phyloP scores from a whole-genome alignment of 2,797 vertebrate genomes.

The Ctenosaura bakeri region DNA sequence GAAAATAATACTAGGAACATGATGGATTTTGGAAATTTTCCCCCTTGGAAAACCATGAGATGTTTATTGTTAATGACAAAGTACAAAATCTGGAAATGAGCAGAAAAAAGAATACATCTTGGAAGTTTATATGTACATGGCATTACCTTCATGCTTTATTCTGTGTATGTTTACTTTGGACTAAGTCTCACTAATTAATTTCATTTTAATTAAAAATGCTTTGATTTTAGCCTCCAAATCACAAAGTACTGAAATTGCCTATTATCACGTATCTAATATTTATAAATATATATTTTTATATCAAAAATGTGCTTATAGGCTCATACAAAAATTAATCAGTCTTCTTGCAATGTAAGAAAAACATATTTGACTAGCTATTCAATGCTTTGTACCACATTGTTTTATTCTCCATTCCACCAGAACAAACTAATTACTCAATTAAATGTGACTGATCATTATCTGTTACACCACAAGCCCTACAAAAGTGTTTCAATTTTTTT shows the following conservation, averaged over 20 bases:
- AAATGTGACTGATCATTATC: neutral
- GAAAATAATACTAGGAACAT: neutral
- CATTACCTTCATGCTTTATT: neutral
- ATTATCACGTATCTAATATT: conserved; percentile 4
- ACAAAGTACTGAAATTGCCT: neutral
- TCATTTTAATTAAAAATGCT: neutral
- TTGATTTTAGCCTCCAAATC: conserved; percentile 32
- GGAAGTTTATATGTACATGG: neutral
- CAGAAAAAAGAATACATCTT: conserved; percentile 8
- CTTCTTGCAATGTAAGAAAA: neutral
- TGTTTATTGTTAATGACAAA: neutral
- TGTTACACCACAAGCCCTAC: neutral
- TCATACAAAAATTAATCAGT: neutral
- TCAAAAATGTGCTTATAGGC: neutral
- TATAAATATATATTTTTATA: neutral
- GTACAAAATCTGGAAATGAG: neutral
- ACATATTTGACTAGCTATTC: neutral
- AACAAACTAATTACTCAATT: conserved; percentile 32
- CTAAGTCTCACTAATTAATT: neutral
- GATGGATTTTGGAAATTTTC: neutral
- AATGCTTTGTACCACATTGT: neutral
- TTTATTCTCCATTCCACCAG: conserved; percentile 1
- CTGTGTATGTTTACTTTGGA: neutral
- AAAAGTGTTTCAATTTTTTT: neutral
- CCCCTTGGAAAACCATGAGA: neutral